Evolutionary conservation across 2,797 vertebrate species (phyloP), one percentile per base, ranked within the genome.

Genomic region (Brotula barbata): DNA sequence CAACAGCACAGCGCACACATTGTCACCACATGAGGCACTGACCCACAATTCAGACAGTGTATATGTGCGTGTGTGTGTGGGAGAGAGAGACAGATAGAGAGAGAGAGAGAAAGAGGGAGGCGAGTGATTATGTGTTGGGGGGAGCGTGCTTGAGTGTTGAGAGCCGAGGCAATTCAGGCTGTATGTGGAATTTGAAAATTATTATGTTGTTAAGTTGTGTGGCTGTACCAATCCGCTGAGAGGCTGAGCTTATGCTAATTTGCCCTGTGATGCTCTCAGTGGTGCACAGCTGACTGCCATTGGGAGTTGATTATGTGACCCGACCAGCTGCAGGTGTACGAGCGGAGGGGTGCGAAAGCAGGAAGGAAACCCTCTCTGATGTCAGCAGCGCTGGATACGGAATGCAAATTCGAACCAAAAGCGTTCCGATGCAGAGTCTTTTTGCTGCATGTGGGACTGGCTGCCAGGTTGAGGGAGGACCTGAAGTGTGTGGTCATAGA

Each of bases 1-100:
- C 83, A 79, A 65, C 85, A 80, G 80, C 80, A 82, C 82, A 87
- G 87, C 77, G 33, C 87, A 93, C 92, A 93, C 91, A 91, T 91
- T 92, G 91, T 87, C 88, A 84, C 89, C 90, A 93, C 91, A 92
- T 93, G 91, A 92, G 76, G 81, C 54, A 66, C 69, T 68, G 78
- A 80, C 82, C 73, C 75, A 75, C 73, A 65, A 70, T 65, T 70
- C 68, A 81, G 73, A 55, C 61, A 49, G 6, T 42, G 63, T 57
- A 21, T 58, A 51, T 60, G 36, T 42, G 44, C 19, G 47, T 43
- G 22, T 50, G 62, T n/a, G n/a, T n/a, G n/a, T n/a, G n/a, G n/a
- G n/a, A 56, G 66, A 43, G 73, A 58, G 58, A 47, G 62, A 58
- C 59, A 17, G 19, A 55, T 16, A 64, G 52, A 42, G 19, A 74